Evolutionary conservation across 1,140 invertebrate genomes (phyloP).

Genomic region (Melitaea cinxia): DNA sequence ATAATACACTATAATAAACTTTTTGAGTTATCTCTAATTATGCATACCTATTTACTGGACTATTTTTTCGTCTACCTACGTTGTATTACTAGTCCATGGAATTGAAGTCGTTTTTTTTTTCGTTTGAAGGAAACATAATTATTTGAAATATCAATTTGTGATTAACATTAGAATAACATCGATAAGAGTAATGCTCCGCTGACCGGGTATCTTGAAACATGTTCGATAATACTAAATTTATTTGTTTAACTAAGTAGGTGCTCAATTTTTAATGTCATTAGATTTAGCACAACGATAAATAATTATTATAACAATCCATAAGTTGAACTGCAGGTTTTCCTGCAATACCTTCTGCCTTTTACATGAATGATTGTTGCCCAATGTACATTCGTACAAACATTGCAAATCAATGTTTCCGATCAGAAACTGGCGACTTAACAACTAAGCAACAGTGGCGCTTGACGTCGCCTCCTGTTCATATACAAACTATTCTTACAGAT

Average conservation of each 20-base stretch:
- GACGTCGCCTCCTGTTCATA: constrained; percentile 43
- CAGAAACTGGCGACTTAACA: constrained; percentile 60
- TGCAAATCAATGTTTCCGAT: constrained; percentile 61
- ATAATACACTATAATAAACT: no score
- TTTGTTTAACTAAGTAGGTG: constrained; percentile 22
- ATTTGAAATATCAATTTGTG: constrained; percentile 4
- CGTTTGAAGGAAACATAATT: no score
- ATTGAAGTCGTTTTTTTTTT: no score
- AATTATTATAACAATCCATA: no score
- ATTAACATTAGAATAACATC: neutral
- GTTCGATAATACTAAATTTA: constrained; percentile 48
- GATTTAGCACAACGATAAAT: constrained; percentile 29
- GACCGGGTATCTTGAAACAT: constrained; percentile 51
- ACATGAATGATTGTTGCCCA: constrained; percentile 65
- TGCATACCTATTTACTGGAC: no score
- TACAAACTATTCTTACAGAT: constrained; percentile 26
- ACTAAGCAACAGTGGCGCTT: constrained; percentile 54
- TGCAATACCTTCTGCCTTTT: constrained; percentile 60
- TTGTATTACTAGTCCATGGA: no score
- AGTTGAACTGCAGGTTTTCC: constrained; percentile 41
- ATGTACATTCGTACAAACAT: constrained; percentile 54
- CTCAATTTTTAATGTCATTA: constrained; percentile 21
- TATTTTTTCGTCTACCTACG: no score
- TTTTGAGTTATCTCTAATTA: no score
- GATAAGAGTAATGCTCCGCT: constrained; percentile 54